Evolutionary conservation across 2,797 vertebrate species (phyloP).

Genomic region (Mus caroli): DNA sequence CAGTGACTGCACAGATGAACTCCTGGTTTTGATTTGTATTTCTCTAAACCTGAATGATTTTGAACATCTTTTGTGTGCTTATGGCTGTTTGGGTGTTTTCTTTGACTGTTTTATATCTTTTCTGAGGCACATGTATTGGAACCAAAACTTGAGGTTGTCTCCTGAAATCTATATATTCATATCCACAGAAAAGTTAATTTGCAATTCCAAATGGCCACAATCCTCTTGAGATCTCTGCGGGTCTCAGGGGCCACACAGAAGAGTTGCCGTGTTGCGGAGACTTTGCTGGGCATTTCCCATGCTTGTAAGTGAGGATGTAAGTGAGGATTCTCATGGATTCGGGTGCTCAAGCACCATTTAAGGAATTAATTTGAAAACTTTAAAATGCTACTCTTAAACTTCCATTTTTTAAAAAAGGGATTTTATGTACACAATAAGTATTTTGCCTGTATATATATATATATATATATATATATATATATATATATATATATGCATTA

Average conservation of each 20-base stretch:
- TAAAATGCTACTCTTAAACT: not conserved
- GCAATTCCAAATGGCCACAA: not conserved
- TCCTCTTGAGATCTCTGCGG: not conserved
- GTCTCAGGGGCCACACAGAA: not conserved
- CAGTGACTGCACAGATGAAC: not conserved
- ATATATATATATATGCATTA: too few relatives aligned
- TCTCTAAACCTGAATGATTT: not conserved
- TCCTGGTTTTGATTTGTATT: conserved; percentile 40
- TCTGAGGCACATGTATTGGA: conserved; percentile 2
- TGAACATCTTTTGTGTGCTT: not conserved
- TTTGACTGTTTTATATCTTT: conserved; percentile 26
- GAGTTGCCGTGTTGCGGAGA: not conserved
- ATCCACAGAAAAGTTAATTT: not conserved
- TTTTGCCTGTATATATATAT: not conserved
- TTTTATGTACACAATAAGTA: not conserved
- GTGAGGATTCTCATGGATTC: not conserved
- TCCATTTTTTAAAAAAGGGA: not conserved
- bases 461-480: too few relatives aligned
- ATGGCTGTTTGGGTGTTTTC: not conserved
- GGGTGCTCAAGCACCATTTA: not conserved
- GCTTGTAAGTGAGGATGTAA: not conserved
- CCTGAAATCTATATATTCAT: not conserved
- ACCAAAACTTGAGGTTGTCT: conserved; percentile 7
- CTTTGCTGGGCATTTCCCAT: not conserved
- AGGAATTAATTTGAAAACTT: conserved; percentile 8